Base-by-base conservation (phyloP, 2,888 invertebrate genomes). In the Ligdia adustata region DNA sequence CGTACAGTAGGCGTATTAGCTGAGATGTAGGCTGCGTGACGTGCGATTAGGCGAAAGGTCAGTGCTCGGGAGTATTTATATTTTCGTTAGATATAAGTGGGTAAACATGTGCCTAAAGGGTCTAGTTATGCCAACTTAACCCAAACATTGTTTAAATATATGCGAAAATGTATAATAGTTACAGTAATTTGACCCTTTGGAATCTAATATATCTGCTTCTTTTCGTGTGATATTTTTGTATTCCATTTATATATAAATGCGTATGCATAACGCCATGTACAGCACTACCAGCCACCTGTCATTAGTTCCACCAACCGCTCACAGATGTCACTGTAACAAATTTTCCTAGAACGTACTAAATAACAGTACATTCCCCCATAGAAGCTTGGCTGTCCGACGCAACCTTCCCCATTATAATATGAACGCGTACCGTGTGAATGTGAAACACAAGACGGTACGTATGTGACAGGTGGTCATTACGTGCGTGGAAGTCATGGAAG, bases 391-490 rank as follows among this genome's bases (percentile, higher is more conserved):
- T 18, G 27, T 15, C 2, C 13, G 26, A 34, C 12, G 20, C 22
- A 50, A 34, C 39, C 45, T 39, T 27, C 46, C 46, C 27, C 39
- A 39, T 43, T 44, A 40, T 34, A 42, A 33, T 43, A 49, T 43
- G 43, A 43, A 49, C 49, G 33, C 33, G 28, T 11, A 28, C 35
- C 38, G 39, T 43, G 48, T 48, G 49, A 43, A 39, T 43, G 48
- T 48, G 49, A 43, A 39, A 39, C 11, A 14, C 27, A 39, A 33
- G 45, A 35, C 32, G 54, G 40, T 34, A 46, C 46, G 34, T 46
- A 42, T 50, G 32, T 39, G 40, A 44, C 40, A 47, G 48, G 47
- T 43, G 45, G 50, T 52, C 50, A 49, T 53, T 45, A 55, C 26
- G 33, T 22, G 22, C n/a, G n/a, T n/a, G n/a, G n/a, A n/a, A n/a